Base-by-base conservation (phyloP, 1,140 invertebrate genomes). In the Zelostemma sp. region DNA sequence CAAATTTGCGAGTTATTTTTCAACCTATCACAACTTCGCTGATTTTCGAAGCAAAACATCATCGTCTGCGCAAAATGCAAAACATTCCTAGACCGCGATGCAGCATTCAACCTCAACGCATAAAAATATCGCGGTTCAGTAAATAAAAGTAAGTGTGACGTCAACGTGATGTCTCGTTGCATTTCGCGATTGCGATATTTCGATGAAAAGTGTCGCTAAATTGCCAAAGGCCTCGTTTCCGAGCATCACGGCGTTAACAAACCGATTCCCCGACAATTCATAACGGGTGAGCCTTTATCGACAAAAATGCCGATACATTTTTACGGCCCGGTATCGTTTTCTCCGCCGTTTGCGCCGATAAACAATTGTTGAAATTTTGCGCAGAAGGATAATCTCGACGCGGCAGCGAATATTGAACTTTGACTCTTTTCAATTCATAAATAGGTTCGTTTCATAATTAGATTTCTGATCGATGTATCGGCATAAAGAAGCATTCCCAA, bases 391-490 rank as follows among this genome's bases (percentile, higher is more conserved):
- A 59, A 68, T 68, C 59, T 55, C 59, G 49, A 58, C 55, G 59
- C 41, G 55, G 54, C 9, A 25, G 48, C 55, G 54, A 46, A 19
- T 63, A 57, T 63, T 63, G 66, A 68, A 68, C 66, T 68, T 59
- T 68, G 65, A 33, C 49, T 62, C 65, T 60, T 58, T 41, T 57
- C 58, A 57, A 68, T 17, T 57, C 41, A 55, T 60, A 53, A 68
- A 53, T 57, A 61, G 40, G 33, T 47, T 49, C 53, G 49, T 61
- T 53, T 28, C 46, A 38, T n/a, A 31, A 38, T 11, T 38, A 2
- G 9, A 38, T 38, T 38, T 11, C 9, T 38, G 35, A 2, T 38
- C 35, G 14, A 38, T 11, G 9, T n/a, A n/a, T n/a, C n/a, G n/a
- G n/a, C n/a, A n/a, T n/a, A n/a, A n/a, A n/a, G n/a, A n/a, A n/a